phyloP scores from a whole-genome alignment of 2,797 vertebrate genomes.

The Pseudopleuronectes americanus region DNA sequence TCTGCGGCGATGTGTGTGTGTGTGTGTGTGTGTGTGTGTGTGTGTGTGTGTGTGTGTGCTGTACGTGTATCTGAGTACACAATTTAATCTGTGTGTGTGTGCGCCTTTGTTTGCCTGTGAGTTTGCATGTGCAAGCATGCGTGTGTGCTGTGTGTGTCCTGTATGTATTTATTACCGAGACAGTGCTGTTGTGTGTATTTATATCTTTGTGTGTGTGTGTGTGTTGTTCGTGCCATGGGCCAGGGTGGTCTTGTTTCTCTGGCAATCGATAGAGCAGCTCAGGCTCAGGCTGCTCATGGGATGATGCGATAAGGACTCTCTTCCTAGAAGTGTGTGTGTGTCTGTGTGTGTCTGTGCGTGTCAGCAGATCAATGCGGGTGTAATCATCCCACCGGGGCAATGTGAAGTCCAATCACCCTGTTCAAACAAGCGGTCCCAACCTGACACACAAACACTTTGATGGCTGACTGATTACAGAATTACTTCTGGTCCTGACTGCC shows the following conservation, averaged over 20 bases:
- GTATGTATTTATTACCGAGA: slow-evolving; percentile 14
- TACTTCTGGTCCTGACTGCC: slow-evolving; percentile 33
- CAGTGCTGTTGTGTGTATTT: slow-evolving; percentile 16
- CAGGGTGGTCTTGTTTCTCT: slow-evolving; percentile 66
- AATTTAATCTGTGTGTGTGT: not conserved
- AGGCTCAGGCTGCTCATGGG: slow-evolving; percentile 69
- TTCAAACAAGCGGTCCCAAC: slow-evolving; percentile 70
- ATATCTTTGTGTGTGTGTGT: slow-evolving; percentile 23
- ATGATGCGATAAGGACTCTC: slow-evolving; percentile 76
- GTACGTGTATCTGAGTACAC: not conserved
- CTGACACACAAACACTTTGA: slow-evolving; percentile 67
- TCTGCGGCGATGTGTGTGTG: not conserved
- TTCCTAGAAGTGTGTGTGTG: slow-evolving; percentile 47
- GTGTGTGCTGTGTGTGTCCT: not conserved
- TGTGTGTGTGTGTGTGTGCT: not conserved
- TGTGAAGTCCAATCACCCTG: slow-evolving; percentile 74
- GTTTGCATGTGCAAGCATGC: slow-evolving; percentile 44
- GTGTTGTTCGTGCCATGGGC: slow-evolving; percentile 31
- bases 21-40: not conserved
- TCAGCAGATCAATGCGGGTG: slow-evolving; percentile 74
- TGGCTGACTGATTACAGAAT: slow-evolving; percentile 64
- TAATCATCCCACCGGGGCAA: slow-evolving; percentile 77
- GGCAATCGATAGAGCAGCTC: slow-evolving; percentile 66
- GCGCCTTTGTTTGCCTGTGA: slow-evolving; percentile 23
- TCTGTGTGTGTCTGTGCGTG: slow-evolving; percentile 36